Conservation (phyloP, 2,113 vertebrate genomes). For the Hyla sarda region DNA sequence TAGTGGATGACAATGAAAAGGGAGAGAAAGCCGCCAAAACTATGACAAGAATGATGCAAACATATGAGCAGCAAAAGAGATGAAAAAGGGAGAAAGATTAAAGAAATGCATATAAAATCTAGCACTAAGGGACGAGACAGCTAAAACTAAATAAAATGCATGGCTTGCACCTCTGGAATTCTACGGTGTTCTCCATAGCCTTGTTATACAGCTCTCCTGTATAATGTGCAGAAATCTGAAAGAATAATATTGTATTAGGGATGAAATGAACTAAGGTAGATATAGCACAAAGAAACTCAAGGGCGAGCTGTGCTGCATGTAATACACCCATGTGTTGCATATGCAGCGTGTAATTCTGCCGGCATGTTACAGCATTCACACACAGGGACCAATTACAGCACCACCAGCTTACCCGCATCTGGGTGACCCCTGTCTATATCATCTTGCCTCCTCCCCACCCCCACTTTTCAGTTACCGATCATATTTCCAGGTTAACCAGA, state of each 20-base stretch:
- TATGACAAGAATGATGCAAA: not conserved
- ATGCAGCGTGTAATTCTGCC: conserved; percentile 44
- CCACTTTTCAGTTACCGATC: not conserved
- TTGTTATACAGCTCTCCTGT: not conserved
- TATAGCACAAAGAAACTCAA: conserved; percentile 14
- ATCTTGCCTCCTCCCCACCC: not conserved
- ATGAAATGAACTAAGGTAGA: not conserved
- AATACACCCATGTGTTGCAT: conserved; percentile 24
- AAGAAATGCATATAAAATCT: not conserved
- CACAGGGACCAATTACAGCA: conserved; percentile 57
- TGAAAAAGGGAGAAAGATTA: not conserved
- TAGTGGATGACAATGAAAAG: not conserved
- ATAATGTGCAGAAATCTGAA: not conserved
- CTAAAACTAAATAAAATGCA: not conserved
- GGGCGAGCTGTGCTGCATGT: not conserved
- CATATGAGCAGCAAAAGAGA: not conserved
- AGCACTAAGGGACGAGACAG: not conserved
- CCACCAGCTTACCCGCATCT: conserved; percentile 22
- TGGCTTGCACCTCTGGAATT: not conserved
- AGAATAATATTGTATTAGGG: no score
- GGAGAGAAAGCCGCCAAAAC: not conserved
- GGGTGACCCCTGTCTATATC: conserved; percentile 39
- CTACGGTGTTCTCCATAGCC: not conserved
- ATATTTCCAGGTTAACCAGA: not conserved
- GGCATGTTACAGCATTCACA: conserved; percentile 56